phyloP scores from a whole-genome alignment of 2,888 invertebrate species.

The Drosophila macrospina region DNA sequence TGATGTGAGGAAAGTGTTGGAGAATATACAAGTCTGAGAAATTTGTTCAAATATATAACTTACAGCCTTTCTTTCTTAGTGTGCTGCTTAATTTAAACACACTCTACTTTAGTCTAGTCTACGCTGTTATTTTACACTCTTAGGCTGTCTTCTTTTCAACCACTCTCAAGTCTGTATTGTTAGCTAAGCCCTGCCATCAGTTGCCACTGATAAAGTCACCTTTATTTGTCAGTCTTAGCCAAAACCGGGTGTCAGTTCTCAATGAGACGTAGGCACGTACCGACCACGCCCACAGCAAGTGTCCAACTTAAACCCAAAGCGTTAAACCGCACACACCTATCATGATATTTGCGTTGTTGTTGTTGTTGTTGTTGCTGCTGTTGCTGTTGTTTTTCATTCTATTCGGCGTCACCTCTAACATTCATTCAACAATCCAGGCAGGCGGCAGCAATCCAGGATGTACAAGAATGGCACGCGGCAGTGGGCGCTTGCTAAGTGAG shows the following conservation, averaged over 20 bases:
- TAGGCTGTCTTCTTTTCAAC: neutral
- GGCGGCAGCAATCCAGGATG: conserved; percentile 12
- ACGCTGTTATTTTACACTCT: neutral
- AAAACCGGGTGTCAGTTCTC: conserved; percentile 49
- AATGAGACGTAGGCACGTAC: conserved; percentile 60
- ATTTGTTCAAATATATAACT: too few species aligned
- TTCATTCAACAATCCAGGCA: conserved; percentile 22
- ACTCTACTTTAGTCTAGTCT: neutral
- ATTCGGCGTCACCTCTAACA: conserved; percentile 58
- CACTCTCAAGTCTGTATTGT: neutral
- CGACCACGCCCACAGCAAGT: conserved; percentile 38
- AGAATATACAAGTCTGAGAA: too few species aligned
- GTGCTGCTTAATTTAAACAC: too few species aligned
- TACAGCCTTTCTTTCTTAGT: too few species aligned
- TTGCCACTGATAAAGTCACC: conserved; percentile 75
- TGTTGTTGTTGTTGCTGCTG: conserved; percentile 13
- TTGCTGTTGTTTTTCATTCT: conserved; percentile 6
- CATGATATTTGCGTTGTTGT: conserved; percentile 45
- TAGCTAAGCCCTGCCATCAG: conserved; percentile 62
- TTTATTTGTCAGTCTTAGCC: conserved; percentile 77
- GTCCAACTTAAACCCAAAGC: conserved; percentile 60
- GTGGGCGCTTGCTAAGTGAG: conserved; percentile 81
- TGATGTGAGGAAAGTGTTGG: too few species aligned
- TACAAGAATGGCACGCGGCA: conserved; percentile 35
- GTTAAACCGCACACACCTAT: conserved; percentile 81